Evolutionary conservation across 2,888 invertebrate species (phyloP), one percentile per base, ranked within the genome.

Genomic region (Ditula angustiorana): DNA sequence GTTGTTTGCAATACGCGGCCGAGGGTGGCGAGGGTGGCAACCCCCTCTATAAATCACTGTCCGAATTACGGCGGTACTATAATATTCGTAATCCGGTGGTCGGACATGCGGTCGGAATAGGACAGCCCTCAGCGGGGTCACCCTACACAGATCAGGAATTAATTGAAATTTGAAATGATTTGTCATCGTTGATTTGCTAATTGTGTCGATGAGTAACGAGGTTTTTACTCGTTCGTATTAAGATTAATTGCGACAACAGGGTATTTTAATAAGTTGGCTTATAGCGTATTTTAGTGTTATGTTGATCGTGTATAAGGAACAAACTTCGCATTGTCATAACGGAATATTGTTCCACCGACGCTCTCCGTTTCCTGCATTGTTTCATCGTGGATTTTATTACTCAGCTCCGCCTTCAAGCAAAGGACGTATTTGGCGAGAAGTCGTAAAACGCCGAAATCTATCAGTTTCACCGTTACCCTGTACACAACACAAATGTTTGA

Each of bases 21-120:
- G 76, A 83, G 79, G 76, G 83, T 82, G 74, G 75, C 69, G 78
- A 87, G 91, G 91, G 91, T 90, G 90, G 89, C 80, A 83, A 90
- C 92, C 91, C 90, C 88, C 83, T 86, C 83, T 90, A 92, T 92
- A 92, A 92, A 92, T 92, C 92, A 92, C 88, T 91, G 92, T 91
- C 91, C 88, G 84, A 90, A 89, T 91, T 90, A 90, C 89, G 81
- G 82, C 85, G 87, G 87, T 90, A 88, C 88, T 90, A 87, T 87
- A 88, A 90, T 85, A 87, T 86, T 87, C 84, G 85, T 87, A 86
- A 87, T 85, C 85, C 84, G 77, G 71, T 69, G 64, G 77, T 75
- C 72, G 82, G 82, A 81, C 86, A 85, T 78, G 82, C 84, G 87
- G 79, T 81, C 79, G 72, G 75, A 76, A 74, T 72, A 49, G 58